Base-by-base conservation (phyloP, 2,888 invertebrate genomes). In the Nematopogon swammerdamellus region DNA sequence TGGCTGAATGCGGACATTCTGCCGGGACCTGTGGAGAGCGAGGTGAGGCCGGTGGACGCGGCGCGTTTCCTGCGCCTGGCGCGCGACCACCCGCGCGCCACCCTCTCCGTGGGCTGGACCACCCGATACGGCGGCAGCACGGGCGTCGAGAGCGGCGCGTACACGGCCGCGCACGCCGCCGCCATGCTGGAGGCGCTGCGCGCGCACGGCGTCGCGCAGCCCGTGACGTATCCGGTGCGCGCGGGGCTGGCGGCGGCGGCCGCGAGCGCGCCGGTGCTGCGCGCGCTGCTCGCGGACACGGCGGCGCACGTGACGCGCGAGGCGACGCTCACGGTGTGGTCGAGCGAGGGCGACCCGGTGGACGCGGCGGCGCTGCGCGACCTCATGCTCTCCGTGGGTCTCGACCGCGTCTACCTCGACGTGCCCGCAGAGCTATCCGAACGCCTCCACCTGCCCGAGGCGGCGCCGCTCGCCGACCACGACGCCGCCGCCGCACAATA, bases 1-100 rank as follows among this genome's bases (percentile, higher is more conserved):
- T 93, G 92, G 91, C 67, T 95, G 51, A 95, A 95, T 66, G 94
- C 95, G 0, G 95, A 95, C 66, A 91, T 95, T 55, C 70, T 92
- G 1, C 63, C 73, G 0, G 95, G 95, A 0, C 94, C 94, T 1
- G 82, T 88, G 1, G 81, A 86, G 8, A 76, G 73, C 2, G 62
- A 65, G 14, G 63, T 74, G 0, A 65, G 60, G 44, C 88, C 90
- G 0, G 86, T 94, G 0, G 82, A 89, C 60, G 71, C 87, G 0
- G 64, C 61, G 3, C 59, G 63, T 51, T 95, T 95, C 68, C 68
- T 95, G 19, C 60, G 65, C 1, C 74, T 82, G 2, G 83, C 81
- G 1, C 70, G 81, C 47, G 68, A 75, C 43, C 86, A 89, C 54
- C 81, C 85, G 0, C 73, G 84, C 17, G 82, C 86, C 0, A 85